Percentiles rank a stretch among this genome's conserved stretches.
Conservation (phyloP, 92 coral and sea anemone genomes). For the Palythoa heliodiscus region DNA sequence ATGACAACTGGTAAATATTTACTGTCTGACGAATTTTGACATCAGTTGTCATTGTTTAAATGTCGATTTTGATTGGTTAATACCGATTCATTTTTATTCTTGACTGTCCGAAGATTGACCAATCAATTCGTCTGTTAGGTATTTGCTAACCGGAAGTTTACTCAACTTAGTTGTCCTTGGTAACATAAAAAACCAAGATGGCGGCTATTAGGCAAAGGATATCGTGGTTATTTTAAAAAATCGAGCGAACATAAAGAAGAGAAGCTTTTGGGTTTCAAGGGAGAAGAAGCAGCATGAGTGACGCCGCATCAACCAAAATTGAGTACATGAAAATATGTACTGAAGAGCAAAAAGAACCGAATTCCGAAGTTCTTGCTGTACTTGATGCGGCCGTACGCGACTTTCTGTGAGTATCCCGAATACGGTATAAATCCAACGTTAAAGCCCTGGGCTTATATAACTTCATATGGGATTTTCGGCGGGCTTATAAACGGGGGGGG, state of each 20-base stretch:
- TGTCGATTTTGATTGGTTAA: slow-evolving; percentile 41
- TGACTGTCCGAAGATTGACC: neutral
- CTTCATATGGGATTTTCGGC: too few species aligned
- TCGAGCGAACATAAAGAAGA: neutral
- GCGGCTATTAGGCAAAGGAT: slow-evolving; percentile 42
- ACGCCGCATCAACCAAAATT: slow-evolving; percentile 86
- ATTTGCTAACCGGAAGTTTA: neutral
- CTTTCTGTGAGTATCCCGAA: slow-evolving; percentile 72
- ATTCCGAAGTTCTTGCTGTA: slow-evolving; percentile 78
- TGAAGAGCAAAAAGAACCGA: slow-evolving; percentile 72
- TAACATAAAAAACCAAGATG: slow-evolving; percentile 68
- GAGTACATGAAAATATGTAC: slow-evolving; percentile 78
- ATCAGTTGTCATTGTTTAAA: neutral
- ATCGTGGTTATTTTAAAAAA: neutral
- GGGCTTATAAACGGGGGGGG: too few species aligned
- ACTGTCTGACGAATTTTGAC: slow-evolving; percentile 17
- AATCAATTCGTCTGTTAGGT: slow-evolving; percentile 16
- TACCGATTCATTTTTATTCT: neutral
- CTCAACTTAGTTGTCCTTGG: slow-evolving; percentile 40
- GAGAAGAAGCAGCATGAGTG: slow-evolving; percentile 63
- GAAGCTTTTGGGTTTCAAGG: neutral
- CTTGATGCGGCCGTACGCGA: slow-evolving; percentile 82
- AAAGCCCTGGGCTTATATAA: too few species aligned
- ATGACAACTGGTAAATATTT: slow-evolving; percentile 83
- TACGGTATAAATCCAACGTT: too few species aligned